These are phyloP conservation scores for Telmatochromis brachygnathus DNA, from an alignment of 2,113 vertebrate genomes.

Conservation along the genomic window DNA sequence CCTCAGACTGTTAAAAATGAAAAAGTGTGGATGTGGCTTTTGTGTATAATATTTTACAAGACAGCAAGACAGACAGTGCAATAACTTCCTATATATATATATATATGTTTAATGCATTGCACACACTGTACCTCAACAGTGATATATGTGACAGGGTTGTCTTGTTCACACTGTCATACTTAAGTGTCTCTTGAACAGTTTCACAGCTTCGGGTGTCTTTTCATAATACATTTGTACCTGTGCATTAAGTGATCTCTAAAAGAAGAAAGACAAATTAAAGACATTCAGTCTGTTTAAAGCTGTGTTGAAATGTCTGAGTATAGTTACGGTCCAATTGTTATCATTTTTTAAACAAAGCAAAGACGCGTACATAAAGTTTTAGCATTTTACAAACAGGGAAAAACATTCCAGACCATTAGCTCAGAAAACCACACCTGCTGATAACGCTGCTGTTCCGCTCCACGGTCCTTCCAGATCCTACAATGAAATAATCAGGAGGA, in stretches of 20 bases:
- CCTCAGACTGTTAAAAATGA: neutral
- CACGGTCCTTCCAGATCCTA: neutral
- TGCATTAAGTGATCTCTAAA: neutral
- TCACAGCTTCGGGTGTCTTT: neutral
- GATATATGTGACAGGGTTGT: neutral
- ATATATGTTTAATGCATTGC: neutral
- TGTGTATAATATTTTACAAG: neutral
- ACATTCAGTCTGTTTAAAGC: neutral
- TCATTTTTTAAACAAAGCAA: neutral
- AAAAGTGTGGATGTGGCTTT: accelerated
- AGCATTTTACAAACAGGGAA: neutral
- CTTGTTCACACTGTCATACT: neutral
- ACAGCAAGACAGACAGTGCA: neutral
- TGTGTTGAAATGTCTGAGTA: neutral
- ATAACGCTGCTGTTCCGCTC: neutral
- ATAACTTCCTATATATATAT: neutral
- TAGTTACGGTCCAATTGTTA: accelerated
- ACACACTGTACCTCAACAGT: neutral
- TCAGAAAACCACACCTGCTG: neutral
- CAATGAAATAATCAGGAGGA: neutral
- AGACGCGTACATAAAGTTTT: accelerated
- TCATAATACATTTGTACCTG: neutral
- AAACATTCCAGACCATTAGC: neutral
- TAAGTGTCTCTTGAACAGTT: neutral
- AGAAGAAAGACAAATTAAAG: neutral